Base-by-base conservation (phyloP, 2,797 vertebrate species). In the Atherinosoma microstoma region DNA sequence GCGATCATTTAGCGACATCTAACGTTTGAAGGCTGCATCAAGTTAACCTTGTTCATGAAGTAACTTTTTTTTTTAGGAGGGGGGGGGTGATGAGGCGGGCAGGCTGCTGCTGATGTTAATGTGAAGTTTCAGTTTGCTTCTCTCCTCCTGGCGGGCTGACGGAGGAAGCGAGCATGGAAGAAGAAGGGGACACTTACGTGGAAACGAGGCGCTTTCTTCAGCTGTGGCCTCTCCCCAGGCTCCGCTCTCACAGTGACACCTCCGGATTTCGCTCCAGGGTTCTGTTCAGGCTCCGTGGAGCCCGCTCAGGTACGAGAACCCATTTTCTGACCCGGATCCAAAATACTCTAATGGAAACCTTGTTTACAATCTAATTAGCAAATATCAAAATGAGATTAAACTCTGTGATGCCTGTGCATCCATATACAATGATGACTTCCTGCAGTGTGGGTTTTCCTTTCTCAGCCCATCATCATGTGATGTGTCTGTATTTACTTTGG, bases 231-330 rank as follows among this genome's bases (percentile, higher is more conserved):
- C 68, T 74, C 0, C 72, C 87, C 51, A 91, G 95, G 79, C 34
- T 80, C 53, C 91, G 94, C 45, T 95, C 94, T 7, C 87, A 88
- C 12, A 95, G 94, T 73, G 95, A 95, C 71, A 76, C 84, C 32
- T 95, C 90, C 0, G 90, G 91, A 24, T 95, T 95, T 71, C 88
- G 84, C 67, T 83, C 88, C 64, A 91, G 91, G 67, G 88, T 95
- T 57, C 32, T 94, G 70, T 82, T 64, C 77, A 90, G 87, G 77
- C 89, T 95, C 54, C 70, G 90, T 6, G 86, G 89, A 27, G 90
- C 93, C 10, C 85, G 79, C 35, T 94, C 95, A 94, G 94, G 95
- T 95, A 93, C 22, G 86, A 42, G 0, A 13, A 12, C 2, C 42
- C 13, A 22, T 58, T 61, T 16, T 24, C 29, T 71, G 15, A 35